Evolutionary conservation across 2,888 invertebrate species (phyloP), one percentile per base, ranked within the genome.

Genomic region (Apotomis capreana): DNA sequence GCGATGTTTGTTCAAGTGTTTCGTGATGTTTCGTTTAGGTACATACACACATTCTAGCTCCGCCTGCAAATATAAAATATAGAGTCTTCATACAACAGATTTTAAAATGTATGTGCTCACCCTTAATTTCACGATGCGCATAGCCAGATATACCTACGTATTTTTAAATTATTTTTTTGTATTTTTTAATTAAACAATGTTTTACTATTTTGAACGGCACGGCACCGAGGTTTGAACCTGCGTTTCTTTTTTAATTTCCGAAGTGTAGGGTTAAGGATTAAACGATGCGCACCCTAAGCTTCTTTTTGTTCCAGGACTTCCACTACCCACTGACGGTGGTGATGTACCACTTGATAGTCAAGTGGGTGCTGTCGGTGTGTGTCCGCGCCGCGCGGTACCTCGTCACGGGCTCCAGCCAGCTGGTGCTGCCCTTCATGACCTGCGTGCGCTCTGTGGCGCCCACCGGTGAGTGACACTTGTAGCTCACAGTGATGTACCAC

Each of bases 241-340:
- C 2, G 26, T 26, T 26, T 26, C 15, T 26, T 26, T 26, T 26
- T 26, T 26, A 26, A 2, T 26, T 26, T 0, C 2, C 26, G 1
- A 26, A 26, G 26, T 26, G 1, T 2, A 26, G 1, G 26, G 26
- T 26, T 26, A 26, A 26, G 26, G 26, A 2, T 26, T 26, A 26
- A 26, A 26, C 26, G 26, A 26, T 26, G 26, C 26, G 26, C 26
- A 26, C 2, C 26, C 26, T 49, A 49, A 49, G 9, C 49, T 3
- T 1, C 9, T 3, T 8, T 80, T 76, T 74, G 74, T 94, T 94
- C 70, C 94, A 99, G 98, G 95, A 95, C 78, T 97, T 98, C 83
- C 95, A 96, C 78, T 98, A 96, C 87, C 99, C 99, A 0, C 92
- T 99, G 68, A 95, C 96, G 0, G 97, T 99, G 70, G 99, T 99